A percentile compares a stretch with the other conserved stretches of the same genome.
These are phyloP conservation scores for Gallinago paraguaiae DNA, from an alignment of 2,113 vertebrate species.

Conservation along the genomic window DNA sequence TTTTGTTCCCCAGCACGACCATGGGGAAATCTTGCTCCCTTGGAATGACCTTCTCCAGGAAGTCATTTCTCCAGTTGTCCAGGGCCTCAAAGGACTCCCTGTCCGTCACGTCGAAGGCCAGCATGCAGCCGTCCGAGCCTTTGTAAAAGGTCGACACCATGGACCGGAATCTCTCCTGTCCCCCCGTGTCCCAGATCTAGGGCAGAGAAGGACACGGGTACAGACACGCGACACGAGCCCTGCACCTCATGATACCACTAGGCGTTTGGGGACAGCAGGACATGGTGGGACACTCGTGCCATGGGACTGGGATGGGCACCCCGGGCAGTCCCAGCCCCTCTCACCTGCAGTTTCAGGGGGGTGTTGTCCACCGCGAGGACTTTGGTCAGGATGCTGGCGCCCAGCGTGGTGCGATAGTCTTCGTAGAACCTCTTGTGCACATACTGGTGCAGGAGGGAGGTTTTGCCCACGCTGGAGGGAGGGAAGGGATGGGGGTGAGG, in stretches of 20 bases:
- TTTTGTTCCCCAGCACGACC: conserved; percentile 83
- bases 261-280: not conserved
- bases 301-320: rapidly evolving
- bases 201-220: not conserved
- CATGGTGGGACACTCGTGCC: rapidly evolving
- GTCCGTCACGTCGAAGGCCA: conserved; percentile 81
- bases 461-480: conserved; percentile 78
- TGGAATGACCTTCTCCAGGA: conserved; percentile 76
- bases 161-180: conserved; percentile 82
- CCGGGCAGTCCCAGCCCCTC: rapidly evolving
- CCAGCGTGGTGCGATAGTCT: conserved; percentile 82
- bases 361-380: conserved; percentile 67
- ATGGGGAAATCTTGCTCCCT: conserved; percentile 76
- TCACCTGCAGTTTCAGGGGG: conserved; percentile 80
- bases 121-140: conserved; percentile 79
- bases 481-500: not conserved
- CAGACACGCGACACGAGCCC: rapidly evolving
- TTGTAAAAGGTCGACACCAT: conserved; percentile 84
- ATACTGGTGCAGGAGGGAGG: conserved; percentile 82
- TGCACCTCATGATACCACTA: not conserved
- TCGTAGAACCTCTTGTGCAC: conserved; percentile 79
- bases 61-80: conserved; percentile 78
- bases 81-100: conserved; percentile 78
- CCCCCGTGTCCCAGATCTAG: conserved; percentile 85
- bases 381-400: conserved; percentile 82